Percentiles rank a stretch among this genome's conserved stretches.
Evolutionary conservation across 2,888 invertebrate genomes (phyloP).

Genomic region (Graphium colonna): DNA sequence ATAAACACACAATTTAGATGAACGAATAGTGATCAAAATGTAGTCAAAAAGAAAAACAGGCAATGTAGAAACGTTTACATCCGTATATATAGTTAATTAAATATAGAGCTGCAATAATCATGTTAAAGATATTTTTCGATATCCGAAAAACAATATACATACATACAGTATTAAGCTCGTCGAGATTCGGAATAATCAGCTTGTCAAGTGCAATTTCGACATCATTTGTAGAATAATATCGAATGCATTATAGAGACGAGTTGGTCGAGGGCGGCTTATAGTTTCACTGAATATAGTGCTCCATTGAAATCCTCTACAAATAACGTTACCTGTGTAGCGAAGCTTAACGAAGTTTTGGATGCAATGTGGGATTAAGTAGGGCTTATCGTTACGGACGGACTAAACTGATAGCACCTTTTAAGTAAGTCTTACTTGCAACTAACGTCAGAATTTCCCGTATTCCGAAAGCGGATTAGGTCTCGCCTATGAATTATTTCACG

Average conservation of each 20-base stretch:
- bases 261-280: background rate
- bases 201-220: no score
- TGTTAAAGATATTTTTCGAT: no score
- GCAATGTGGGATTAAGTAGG: background rate
- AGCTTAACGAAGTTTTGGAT: slow-evolving; percentile 4
- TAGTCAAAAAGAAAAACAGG: no score
- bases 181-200: background rate
- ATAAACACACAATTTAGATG: no score
- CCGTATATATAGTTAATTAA: no score
- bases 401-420: background rate
- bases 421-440: background rate
- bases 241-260: background rate
- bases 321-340: slow-evolving; percentile 1
- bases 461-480: background rate
- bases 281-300: background rate
- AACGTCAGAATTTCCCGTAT: background rate
- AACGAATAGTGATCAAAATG: no score
- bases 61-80: no score
- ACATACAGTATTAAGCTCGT: background rate
- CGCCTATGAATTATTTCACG: background rate
- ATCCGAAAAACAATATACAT: no score
- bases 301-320: slow-evolving; percentile 1
- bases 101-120: no score
- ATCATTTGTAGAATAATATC: no score
- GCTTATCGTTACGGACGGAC: background rate